These are phyloP conservation scores for Acanthurus tractus DNA, from an alignment of 2,797 vertebrate species.

Conservation along the genomic window DNA sequence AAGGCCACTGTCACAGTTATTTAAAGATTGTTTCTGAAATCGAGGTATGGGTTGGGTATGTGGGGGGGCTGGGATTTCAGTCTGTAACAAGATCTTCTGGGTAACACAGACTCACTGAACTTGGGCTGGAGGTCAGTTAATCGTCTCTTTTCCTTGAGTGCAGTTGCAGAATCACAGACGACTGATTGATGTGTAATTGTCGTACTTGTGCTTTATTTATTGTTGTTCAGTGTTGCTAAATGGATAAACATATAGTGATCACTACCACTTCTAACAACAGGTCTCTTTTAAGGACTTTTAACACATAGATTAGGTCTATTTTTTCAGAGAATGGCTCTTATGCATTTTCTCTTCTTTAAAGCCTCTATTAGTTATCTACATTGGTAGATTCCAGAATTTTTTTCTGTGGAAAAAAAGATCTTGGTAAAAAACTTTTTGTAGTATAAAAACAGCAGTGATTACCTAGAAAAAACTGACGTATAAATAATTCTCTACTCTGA, in stretches of 20 bases:
- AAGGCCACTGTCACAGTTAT: constrained; percentile 64
- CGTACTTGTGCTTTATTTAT: constrained; percentile 25
- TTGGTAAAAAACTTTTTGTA: background rate
- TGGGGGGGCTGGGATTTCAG: constrained; percentile 45
- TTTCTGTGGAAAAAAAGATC: background rate
- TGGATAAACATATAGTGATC: constrained; percentile 31
- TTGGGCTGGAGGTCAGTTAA: constrained; percentile 61
- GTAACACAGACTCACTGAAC: constrained; percentile 66
- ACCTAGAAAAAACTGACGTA: too few relatives aligned
- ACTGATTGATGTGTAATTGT: constrained; percentile 56
- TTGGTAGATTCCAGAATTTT: background rate
- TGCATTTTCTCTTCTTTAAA: constrained; percentile 1
- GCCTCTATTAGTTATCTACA: constrained; percentile 12
- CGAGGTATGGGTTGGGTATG: background rate
- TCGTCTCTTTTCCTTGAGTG: constrained; percentile 50
- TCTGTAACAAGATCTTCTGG: constrained; percentile 68
- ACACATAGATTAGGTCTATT: constrained; percentile 6
- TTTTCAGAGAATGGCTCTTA: constrained; percentile 16
- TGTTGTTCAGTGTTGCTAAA: constrained; percentile 31
- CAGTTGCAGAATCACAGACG: constrained; percentile 43
- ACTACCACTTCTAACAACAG: constrained; percentile 31
- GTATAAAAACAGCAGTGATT: background rate
- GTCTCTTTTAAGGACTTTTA: constrained; percentile 16
- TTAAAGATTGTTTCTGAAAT: constrained; percentile 54
- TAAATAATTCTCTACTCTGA: background rate